These are phyloP conservation scores for Passerina amoena DNA, from an alignment of 2,113 vertebrate genomes.

Conservation along the genomic window DNA sequence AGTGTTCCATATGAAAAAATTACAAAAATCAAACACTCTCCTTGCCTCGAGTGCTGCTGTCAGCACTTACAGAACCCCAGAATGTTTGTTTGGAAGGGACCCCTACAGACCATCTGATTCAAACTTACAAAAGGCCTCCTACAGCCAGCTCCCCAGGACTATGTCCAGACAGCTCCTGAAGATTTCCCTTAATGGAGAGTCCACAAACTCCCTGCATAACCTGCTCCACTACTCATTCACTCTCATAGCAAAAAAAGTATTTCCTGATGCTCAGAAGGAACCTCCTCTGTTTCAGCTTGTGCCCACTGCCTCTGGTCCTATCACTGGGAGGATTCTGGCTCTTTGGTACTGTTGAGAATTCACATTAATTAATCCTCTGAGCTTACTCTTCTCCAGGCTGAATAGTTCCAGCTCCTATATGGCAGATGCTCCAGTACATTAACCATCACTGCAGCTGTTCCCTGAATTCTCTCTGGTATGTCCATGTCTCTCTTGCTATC, in stretches of 20 bases:
- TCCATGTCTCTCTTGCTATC: neutral
- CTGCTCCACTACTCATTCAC: neutral
- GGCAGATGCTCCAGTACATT: neutral
- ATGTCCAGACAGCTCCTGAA: neutral
- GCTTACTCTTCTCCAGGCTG: neutral
- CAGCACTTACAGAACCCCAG: neutral
- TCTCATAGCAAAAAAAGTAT: neutral
- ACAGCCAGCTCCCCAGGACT: neutral
- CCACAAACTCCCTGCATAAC: neutral
- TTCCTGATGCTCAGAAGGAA: neutral
- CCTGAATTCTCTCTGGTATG: neutral
- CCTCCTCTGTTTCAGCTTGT: neutral
- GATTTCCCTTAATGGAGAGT: neutral
- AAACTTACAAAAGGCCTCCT: neutral
- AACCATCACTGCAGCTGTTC: accelerated
- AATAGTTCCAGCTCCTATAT: neutral
- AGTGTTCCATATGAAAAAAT: neutral
- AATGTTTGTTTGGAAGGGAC: neutral
- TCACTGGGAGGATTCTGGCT: neutral
- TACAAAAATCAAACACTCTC: neutral
- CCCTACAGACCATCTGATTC: neutral
- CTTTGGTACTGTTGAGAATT: neutral
- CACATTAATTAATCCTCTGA: too few species aligned
- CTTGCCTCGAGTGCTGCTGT: neutral
- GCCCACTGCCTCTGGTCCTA: neutral